Percentiles rank a stretch among this genome's conserved stretches.
These are phyloP conservation scores for Anodontia alba DNA, from an alignment of 2,888 invertebrate species.

Conservation along the genomic window DNA sequence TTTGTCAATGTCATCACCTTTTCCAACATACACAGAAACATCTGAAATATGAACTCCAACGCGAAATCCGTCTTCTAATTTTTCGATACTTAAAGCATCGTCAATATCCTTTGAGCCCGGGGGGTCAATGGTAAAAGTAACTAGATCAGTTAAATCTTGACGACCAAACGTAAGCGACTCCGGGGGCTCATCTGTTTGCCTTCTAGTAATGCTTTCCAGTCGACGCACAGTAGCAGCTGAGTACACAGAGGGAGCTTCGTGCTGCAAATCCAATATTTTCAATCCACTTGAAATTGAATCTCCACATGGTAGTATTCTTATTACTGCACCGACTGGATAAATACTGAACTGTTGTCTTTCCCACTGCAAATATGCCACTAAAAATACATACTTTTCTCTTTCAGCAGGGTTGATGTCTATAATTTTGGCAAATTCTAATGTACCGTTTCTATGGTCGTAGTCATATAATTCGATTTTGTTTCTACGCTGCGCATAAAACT, in stretches of 20 bases:
- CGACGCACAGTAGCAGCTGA: slow-evolving; percentile 33
- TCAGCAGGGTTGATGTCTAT: slow-evolving; percentile 47
- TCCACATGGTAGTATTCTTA: slow-evolving; percentile 50
- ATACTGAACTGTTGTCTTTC: slow-evolving; percentile 22
- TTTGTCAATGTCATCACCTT: slow-evolving; percentile 38
- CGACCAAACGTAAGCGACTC: slow-evolving; percentile 12
- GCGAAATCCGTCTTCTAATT: slow-evolving; percentile 22
- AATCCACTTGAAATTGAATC: slow-evolving; percentile 28
- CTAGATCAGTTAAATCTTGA: slow-evolving; percentile 30
- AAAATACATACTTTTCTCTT: slow-evolving; percentile 58
- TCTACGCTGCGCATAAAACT: slow-evolving; percentile 29
- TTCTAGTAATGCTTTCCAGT: slow-evolving; percentile 23
- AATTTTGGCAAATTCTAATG: slow-evolving; percentile 35
- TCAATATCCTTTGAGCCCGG: slow-evolving; percentile 56
- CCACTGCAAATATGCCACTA: slow-evolving; percentile 61
- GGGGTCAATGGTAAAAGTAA: slow-evolving; percentile 63
- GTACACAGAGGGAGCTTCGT: slow-evolving; percentile 39
- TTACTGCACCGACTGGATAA: slow-evolving; percentile 63
- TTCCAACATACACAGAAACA: slow-evolving; percentile 46
- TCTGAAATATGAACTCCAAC: slow-evolving; percentile 64
- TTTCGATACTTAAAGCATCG: slow-evolving; percentile 54
- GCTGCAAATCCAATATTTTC: slow-evolving; percentile 28
- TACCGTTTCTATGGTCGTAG: slow-evolving; percentile 35
- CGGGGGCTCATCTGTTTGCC: neutral
- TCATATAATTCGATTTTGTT: slow-evolving; percentile 46